Evolutionary conservation across 2,113 vertebrate genomes (phyloP).

Genomic region (Vireo altiloquus): DNA sequence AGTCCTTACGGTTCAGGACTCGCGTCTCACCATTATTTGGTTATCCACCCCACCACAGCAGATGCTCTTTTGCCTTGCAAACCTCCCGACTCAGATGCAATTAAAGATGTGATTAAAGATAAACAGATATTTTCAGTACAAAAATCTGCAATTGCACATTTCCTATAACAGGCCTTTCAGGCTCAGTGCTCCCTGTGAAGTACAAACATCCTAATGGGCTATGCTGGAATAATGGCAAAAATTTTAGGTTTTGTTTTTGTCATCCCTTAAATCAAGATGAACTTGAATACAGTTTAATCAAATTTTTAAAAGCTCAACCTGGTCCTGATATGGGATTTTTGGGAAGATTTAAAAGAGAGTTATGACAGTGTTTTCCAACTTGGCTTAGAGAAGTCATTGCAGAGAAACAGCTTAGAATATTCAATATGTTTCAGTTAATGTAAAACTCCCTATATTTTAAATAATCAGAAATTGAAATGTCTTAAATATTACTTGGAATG

Average conservation of each 20-base stretch:
- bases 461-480: background rate
- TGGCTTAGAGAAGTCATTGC: background rate
- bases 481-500: background rate
- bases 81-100: background rate
- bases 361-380: background rate
- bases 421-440: background rate
- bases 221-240: background rate
- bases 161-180: background rate
- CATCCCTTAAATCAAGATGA: background rate
- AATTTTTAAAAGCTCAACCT: background rate
- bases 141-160: background rate
- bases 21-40: background rate
- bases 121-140: background rate
- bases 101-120: background rate
- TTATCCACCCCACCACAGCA: background rate
- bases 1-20: background rate
- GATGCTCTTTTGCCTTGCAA: background rate
- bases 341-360: background rate
- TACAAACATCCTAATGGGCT: background rate
- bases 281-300: background rate
- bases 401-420: background rate
- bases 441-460: background rate
- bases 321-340: fast-evolving
- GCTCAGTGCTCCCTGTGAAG: background rate
- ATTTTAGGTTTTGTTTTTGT: background rate